A percentile compares a stretch with the other conserved stretches of the same genome.
These are phyloP conservation scores for Cynaeus angustus DNA, from an alignment of 2,888 invertebrate genomes.

Conservation along the genomic window DNA sequence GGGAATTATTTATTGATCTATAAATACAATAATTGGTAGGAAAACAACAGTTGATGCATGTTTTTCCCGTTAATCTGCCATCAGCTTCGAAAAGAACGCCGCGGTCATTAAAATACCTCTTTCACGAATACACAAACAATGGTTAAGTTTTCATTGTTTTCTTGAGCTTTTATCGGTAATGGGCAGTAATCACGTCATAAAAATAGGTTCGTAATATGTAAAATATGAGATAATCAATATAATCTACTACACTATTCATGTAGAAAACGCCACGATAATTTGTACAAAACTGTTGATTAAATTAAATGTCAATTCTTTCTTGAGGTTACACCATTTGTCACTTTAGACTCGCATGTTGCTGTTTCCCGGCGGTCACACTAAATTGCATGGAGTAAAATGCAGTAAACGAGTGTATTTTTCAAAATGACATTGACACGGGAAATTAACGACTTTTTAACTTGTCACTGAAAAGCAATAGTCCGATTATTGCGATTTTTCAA, in stretches of 20 bases:
- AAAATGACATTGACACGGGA: conserved; percentile 12
- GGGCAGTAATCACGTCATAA: conserved; percentile 46
- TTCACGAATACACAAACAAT: conserved; percentile 40
- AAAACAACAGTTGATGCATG: conserved; percentile 11
- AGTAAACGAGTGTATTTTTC: conserved; percentile 4
- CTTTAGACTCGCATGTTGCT: conserved; percentile 10
- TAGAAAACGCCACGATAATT: conserved; percentile 29
- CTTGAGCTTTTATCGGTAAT: conserved; percentile 46
- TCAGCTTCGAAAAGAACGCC: not conserved
- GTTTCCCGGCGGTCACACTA: not conserved
- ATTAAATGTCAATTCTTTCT: conserved; percentile 29
- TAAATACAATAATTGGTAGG: conserved; percentile 6
- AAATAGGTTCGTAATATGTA: conserved; percentile 37
- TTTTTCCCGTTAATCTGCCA: conserved; percentile 19
- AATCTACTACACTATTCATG: conserved; percentile 32
- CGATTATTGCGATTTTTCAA: no score
- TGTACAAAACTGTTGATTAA: conserved; percentile 36
- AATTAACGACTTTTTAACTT: conserved; percentile 9
- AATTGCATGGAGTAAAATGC: conserved; percentile 5
- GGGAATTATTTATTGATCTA: conserved; percentile 5
- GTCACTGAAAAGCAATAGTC: not conserved
- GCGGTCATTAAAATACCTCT: conserved; percentile 30
- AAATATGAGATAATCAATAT: conserved; percentile 41
- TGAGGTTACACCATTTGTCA: conserved; percentile 14
- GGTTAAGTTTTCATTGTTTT: conserved; percentile 42